Evolutionary conservation across 2,888 invertebrate genomes (phyloP).

Genomic region (Anthrax anthrax): DNA sequence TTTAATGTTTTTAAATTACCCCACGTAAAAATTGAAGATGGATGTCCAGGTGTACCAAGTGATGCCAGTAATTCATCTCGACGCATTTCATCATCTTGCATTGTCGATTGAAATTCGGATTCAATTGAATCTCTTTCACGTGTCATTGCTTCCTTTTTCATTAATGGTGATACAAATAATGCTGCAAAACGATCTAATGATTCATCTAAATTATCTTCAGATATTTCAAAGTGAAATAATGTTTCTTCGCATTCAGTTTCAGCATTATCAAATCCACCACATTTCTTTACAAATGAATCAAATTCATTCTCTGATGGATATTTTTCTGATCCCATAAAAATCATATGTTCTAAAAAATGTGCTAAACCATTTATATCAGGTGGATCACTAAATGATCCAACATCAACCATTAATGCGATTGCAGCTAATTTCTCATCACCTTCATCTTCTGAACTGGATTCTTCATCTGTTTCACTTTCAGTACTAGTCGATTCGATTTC

Average conservation of each 20-base stretch:
- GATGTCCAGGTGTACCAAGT: conserved; percentile 53
- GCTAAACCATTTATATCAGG: conserved; percentile 61
- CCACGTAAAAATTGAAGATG: conserved; percentile 65
- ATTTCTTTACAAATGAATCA: conserved; percentile 65
- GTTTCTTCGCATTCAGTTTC: conserved; percentile 78
- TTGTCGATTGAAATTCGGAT: conserved; percentile 73
- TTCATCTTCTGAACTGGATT: conserved; percentile 13
- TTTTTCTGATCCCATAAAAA: conserved; percentile 87
- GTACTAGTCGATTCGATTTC: conserved; percentile 15
- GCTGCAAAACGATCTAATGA: conserved; percentile 75
- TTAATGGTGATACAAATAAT: conserved; percentile 73
- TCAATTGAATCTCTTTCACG: conserved; percentile 79
- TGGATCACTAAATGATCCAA: conserved; percentile 69
- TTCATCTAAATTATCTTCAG: conserved; percentile 58
- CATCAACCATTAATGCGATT: conserved; percentile 58
- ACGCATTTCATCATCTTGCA: conserved; percentile 58
- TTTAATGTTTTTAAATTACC: conserved; percentile 64
- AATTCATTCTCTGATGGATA: conserved; percentile 77
- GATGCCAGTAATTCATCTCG: conserved; percentile 62
- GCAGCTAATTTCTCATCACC: conserved; percentile 44
- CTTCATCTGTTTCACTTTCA: conserved; percentile 16
- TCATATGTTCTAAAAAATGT: conserved; percentile 80
- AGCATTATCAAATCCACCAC: conserved; percentile 78
- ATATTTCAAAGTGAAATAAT: conserved; percentile 77
- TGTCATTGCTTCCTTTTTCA: conserved; percentile 72